A percentile compares a stretch with the other conserved stretches of the same genome.
Conservation (phyloP, 2,888 invertebrate genomes). For the Drosophila formosana region DNA sequence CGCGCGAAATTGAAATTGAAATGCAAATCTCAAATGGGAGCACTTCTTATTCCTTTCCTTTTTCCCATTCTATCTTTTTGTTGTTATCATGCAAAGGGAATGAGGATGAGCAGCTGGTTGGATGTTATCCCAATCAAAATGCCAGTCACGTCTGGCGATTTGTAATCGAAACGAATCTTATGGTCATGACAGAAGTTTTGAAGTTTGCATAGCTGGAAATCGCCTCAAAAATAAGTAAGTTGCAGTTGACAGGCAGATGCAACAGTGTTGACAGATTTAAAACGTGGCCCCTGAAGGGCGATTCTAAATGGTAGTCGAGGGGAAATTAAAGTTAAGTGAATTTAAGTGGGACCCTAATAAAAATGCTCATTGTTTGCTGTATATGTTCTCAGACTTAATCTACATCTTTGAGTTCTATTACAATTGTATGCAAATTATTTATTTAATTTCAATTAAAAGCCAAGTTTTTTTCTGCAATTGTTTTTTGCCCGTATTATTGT, state of each 20-base stretch:
- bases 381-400: background rate
- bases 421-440: background rate
- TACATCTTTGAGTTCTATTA: background rate
- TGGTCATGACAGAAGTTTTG: slow-evolving; percentile 70
- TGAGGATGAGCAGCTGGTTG: slow-evolving; percentile 29
- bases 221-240: slow-evolving; percentile 23
- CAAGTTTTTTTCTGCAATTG: background rate
- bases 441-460: too few relatives aligned
- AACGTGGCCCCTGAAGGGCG: slow-evolving; percentile 7
- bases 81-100: slow-evolving; percentile 2
- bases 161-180: slow-evolving; percentile 79
- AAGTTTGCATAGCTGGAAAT: slow-evolving; percentile 52
- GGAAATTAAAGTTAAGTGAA: slow-evolving; percentile 21
- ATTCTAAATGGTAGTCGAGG: slow-evolving; percentile 13
- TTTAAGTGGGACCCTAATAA: too few relatives aligned
- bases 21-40: slow-evolving; percentile 70
- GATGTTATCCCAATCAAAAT: slow-evolving; percentile 36
- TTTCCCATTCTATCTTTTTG: background rate
- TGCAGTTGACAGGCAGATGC: slow-evolving; percentile 49
- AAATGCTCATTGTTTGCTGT: background rate
- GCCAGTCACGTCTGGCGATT: slow-evolving; percentile 76
- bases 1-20: slow-evolving; percentile 69
- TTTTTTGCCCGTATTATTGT: background rate
- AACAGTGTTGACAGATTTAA: slow-evolving; percentile 54
- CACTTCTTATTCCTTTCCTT: slow-evolving; percentile 6